Percentiles rank a stretch among this genome's conserved stretches.
These are phyloP conservation scores for Peromyscus maniculatus DNA, from an alignment of 2,113 vertebrate species.

Conservation along the genomic window DNA sequence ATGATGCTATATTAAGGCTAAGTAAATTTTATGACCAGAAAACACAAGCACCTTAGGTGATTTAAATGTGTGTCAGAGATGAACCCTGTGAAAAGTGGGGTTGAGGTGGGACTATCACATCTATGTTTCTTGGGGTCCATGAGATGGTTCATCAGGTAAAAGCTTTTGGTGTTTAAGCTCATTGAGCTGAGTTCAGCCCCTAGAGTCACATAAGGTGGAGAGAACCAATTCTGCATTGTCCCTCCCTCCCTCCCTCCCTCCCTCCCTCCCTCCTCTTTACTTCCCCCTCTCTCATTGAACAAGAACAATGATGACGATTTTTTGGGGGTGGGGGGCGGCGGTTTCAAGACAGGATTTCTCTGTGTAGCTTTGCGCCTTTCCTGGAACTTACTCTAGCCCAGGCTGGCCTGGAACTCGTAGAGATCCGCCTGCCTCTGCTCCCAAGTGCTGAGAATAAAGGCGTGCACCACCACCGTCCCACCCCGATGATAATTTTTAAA, in stretches of 20 bases:
- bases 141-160: not conserved
- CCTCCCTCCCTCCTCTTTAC: too few species aligned
- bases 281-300: not conserved
- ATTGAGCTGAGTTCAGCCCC: not conserved
- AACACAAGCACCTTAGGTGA: constrained; percentile 16
- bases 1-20: not conserved
- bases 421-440: too few species aligned
- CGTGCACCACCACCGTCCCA: too few species aligned
- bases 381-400: too few species aligned
- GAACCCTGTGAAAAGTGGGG: not conserved
- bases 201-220: not conserved
- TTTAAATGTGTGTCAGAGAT: constrained; percentile 5
- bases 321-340: too few species aligned
- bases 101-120: not conserved
- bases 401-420: too few species aligned
- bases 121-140: not conserved
- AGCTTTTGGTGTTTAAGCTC: not conserved
- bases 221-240: not conserved
- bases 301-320: not conserved
- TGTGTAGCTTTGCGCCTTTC: too few species aligned
- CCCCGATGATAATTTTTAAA: not conserved
- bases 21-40: constrained; percentile 34
- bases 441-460: too few species aligned
- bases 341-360: too few species aligned
- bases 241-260: not conserved